Evolutionary conservation across 2,113 vertebrate genomes (phyloP).

Genomic region (Clarias magur): DNA sequence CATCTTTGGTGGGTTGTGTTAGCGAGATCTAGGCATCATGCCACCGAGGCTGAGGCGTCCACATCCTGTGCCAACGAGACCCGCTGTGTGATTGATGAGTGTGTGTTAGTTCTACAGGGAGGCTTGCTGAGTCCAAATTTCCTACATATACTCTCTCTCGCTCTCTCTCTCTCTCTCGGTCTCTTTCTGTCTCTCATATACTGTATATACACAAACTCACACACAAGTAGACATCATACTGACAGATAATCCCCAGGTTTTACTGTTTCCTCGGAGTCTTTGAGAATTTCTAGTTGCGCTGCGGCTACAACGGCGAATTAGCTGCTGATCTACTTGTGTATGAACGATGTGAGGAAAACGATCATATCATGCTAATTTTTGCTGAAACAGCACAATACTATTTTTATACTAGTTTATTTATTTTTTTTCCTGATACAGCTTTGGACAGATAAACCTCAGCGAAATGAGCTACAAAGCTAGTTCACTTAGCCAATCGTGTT

Average conservation of each 20-base stretch:
- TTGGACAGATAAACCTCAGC: not conserved
- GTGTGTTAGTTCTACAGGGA: conserved; percentile 28
- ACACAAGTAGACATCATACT: conserved; percentile 1
- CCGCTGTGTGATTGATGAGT: conserved; percentile 41
- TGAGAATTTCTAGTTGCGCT: not conserved
- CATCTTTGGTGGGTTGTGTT: conserved; percentile 10
- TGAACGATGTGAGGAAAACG: not conserved
- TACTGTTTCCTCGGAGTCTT: not conserved
- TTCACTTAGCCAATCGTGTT: not conserved
- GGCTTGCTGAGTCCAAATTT: conserved; percentile 28
- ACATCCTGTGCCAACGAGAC: conserved; percentile 44
- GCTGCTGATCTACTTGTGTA: not conserved
- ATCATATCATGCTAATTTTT: not conserved
- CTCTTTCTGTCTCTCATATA: not conserved
- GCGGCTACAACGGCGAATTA: not conserved
- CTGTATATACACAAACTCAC: not conserved
- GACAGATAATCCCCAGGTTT: not conserved
- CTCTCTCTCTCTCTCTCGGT: not conserved
- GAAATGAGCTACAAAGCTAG: not conserved
- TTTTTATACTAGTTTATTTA: no score
- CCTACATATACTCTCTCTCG: not conserved
- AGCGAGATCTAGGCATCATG: conserved; percentile 23
- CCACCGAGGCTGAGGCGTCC: conserved; percentile 32
- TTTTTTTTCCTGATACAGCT: not conserved
- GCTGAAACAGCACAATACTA: not conserved